A percentile compares a stretch with the other conserved stretches of the same genome.
Conservation (phyloP, 2,797 vertebrate genomes). For the Acrocephalus scirpaceus region DNA sequence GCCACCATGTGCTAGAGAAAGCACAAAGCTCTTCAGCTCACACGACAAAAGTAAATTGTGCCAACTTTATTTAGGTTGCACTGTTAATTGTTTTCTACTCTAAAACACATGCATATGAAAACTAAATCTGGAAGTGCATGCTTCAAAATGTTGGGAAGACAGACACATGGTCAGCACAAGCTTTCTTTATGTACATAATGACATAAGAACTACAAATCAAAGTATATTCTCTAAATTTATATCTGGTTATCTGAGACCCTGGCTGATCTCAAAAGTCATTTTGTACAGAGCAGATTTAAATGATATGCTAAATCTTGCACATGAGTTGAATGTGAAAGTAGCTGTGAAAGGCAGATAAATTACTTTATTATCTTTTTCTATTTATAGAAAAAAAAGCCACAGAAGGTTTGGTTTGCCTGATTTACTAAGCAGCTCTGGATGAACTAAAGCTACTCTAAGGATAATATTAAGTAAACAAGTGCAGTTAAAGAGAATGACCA, state of each 20-base stretch:
- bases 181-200: background rate
- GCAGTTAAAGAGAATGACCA: background rate
- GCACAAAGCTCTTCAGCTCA: background rate
- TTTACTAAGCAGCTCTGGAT: background rate
- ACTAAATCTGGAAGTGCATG: background rate
- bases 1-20: background rate
- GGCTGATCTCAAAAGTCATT: background rate
- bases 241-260: background rate
- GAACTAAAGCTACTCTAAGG: background rate
- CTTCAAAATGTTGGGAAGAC: background rate
- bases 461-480: background rate
- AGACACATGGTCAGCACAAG: background rate
- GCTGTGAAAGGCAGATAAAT: constrained; percentile 5
- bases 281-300: background rate
- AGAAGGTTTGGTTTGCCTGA: background rate
- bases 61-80: background rate
- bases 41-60: background rate
- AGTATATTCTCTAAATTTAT: background rate
- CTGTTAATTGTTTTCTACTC: background rate
- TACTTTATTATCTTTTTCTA: background rate
- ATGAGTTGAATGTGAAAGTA: constrained; percentile 16
- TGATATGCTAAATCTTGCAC: background rate
- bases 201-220: background rate
- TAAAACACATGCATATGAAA: background rate
- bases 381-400: background rate